Evolutionary conservation across 2,113 vertebrate species (phyloP).

Genomic region (Lamprotornis superbus): DNA sequence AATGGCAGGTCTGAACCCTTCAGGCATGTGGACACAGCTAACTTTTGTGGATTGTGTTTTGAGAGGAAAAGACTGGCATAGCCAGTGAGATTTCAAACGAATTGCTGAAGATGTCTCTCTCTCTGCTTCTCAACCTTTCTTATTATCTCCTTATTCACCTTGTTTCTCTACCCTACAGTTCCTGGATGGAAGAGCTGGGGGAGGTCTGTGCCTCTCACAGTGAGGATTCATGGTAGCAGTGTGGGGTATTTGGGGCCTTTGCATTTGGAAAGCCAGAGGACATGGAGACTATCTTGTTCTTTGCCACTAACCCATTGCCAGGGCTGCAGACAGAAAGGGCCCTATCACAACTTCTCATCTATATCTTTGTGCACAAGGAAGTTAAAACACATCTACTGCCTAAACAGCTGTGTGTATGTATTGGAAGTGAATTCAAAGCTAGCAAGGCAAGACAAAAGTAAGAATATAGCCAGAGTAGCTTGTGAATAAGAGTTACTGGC

Average conservation of each 20-base stretch:
- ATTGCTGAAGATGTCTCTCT: neutral
- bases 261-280: neutral
- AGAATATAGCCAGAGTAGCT: neutral
- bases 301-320: neutral
- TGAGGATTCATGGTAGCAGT: neutral
- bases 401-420: neutral
- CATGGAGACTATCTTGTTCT: neutral
- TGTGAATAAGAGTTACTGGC: neutral
- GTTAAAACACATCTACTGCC: neutral
- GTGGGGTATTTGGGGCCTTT: neutral
- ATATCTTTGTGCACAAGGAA: neutral
- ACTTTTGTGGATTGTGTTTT: neutral
- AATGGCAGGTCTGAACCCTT: neutral
- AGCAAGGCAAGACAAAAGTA: neutral
- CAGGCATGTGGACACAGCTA: neutral
- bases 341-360: neutral
- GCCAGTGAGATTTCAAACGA: neutral
- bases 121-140: neutral
- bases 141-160: neutral
- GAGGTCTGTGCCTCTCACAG: neutral
- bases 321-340: neutral
- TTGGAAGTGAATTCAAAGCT: neutral
- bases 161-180: neutral
- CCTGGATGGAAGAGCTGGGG: neutral
- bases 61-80: neutral